Percentiles rank a stretch among this genome's conserved stretches.
These are phyloP conservation scores for Syrrhaptes paradoxus DNA, from an alignment of 2,113 vertebrate genomes.

Conservation along the genomic window DNA sequence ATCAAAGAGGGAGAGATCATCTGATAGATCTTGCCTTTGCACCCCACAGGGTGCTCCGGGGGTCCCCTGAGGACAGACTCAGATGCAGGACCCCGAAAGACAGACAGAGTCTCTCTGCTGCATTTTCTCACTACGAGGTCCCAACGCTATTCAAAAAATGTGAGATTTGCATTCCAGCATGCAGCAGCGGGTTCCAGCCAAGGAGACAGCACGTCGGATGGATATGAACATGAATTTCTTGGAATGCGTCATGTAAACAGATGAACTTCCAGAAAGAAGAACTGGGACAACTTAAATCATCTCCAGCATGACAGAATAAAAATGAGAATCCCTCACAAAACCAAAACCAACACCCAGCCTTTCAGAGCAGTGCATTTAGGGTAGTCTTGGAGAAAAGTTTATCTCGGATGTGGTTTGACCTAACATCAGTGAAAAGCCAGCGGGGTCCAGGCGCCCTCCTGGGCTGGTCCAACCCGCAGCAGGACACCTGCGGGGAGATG, in stretches of 20 bases:
- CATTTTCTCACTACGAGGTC: background rate
- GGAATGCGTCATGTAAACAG: background rate
- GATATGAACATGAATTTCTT: background rate
- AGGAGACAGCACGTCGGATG: background rate
- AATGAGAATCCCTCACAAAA: background rate
- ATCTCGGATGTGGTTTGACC: background rate
- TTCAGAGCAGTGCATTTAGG: background rate
- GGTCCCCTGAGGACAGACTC: background rate
- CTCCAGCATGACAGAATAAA: conserved; percentile 4
- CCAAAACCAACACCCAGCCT: background rate
- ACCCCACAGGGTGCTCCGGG: background rate
- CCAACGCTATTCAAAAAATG: conserved; percentile 40
- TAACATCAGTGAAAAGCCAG: background rate
- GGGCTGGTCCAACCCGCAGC: background rate
- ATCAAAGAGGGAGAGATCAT: background rate
- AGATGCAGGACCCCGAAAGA: background rate
- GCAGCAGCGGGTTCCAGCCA: background rate
- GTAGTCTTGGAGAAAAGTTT: background rate
- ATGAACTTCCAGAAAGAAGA: conserved; percentile 16
- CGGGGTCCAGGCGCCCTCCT: background rate
- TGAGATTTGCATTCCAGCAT: conserved; percentile 29
- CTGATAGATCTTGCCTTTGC: background rate
- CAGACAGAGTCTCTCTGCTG: background rate
- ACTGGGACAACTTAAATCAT: conserved; percentile 39
- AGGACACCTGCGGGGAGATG: background rate